These are phyloP conservation scores for Apamea crenata DNA, from an alignment of 2,888 invertebrate genomes.

Conservation along the genomic window DNA sequence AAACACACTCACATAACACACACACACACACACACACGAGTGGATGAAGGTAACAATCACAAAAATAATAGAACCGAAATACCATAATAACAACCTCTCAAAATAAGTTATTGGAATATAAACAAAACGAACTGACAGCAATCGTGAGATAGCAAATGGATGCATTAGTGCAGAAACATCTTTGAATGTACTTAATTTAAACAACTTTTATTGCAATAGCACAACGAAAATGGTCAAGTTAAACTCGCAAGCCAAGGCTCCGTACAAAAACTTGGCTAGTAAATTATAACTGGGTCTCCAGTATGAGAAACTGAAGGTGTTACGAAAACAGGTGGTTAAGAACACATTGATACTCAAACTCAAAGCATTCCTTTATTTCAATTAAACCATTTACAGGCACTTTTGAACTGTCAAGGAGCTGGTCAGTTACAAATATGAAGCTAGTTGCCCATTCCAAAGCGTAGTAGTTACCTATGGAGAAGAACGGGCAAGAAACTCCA, in stretches of 20 bases:
- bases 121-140: slow-evolving; percentile 32
- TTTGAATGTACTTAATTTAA: slow-evolving; percentile 21
- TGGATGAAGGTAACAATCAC: not conserved
- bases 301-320: not conserved
- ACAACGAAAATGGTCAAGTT: not conserved
- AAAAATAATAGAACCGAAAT: slow-evolving; percentile 16
- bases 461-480: not conserved
- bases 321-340: not conserved
- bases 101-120: slow-evolving; percentile 26
- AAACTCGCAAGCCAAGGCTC: not conserved
- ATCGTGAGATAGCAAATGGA: slow-evolving; percentile 52
- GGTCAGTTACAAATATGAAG: no score
- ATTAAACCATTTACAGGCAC: not conserved
- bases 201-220: slow-evolving; percentile 27
- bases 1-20: not conserved
- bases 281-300: not conserved
- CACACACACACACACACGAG: not conserved
- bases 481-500: not conserved
- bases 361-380: not conserved
- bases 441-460: not conserved
- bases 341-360: not conserved
- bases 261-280: not conserved
- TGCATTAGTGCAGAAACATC: slow-evolving; percentile 39
- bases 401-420: no score
- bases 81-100: slow-evolving; percentile 9